Base-by-base conservation (phyloP, 2,797 vertebrate genomes). In the Knipowitschia caucasica region DNA sequence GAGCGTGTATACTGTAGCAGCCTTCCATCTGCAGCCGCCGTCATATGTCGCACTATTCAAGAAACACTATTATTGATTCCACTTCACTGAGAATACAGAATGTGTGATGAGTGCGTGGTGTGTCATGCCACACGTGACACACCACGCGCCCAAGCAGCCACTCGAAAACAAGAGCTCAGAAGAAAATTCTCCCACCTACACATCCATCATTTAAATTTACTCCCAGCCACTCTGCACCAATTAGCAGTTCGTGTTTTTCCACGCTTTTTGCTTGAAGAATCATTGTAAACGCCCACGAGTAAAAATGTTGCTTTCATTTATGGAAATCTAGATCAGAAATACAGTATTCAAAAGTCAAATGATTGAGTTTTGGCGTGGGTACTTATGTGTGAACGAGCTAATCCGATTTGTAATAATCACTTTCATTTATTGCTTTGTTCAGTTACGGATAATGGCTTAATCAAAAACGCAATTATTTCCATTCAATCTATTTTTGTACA, bases 171-270 rank as follows among this genome's bases (percentile, higher is more conserved):
- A 7, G 31, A 80, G 73, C 42, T 67, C 53, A 77, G 63, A 75
- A 66, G 75, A 65, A 76, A 73, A 65, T 64, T 77, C 70, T 84
- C 77, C 66, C 65, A 59, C 79, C 68, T 62, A 71, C 80, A 71
- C 60, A 66, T 50, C 34, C 69, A 65, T 74, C 64, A 75, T 71
- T 80, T 62, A 59, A 65, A 78, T 75, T 52, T 61, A 72, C 51
- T 35, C 70, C 59, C 64, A 62, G 66, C 60, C 50, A 30, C 67
- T 50, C 56, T n/a, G 62, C 59, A 31, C 20, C 21, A 56, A 64
- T 67, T 44, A 67, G 52, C 56, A 20, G n/a, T 5, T 26, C 7
- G 29, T 11, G 21, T 54, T 59, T 36, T 66, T 65, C 14, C 59
- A 50, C 58, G 62, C 53, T 64, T 23, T 59, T 44, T 34, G 30